phyloP scores from a whole-genome alignment of 2,888 invertebrate genomes.

The Tetheella fluctuosa region DNA sequence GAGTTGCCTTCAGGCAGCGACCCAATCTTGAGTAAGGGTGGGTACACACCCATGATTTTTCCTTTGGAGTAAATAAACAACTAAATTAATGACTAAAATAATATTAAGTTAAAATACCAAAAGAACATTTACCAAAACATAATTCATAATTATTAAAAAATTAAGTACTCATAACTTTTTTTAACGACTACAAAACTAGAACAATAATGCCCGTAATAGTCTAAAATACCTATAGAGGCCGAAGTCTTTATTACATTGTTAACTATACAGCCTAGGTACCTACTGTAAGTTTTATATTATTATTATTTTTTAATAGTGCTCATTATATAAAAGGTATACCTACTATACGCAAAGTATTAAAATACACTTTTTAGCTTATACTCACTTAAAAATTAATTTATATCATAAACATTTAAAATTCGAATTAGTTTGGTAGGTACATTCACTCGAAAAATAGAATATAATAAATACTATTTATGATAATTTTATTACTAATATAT shows the following conservation, averaged over 20 bases:
- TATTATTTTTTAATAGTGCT: neutral
- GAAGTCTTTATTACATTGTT: neutral
- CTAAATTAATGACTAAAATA: too few species aligned
- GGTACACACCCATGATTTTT: neutral
- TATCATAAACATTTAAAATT: too few species aligned
- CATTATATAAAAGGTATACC: neutral
- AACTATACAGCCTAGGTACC: neutral
- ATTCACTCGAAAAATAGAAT: too few species aligned
- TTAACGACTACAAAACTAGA: neutral
- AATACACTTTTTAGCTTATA: neutral
- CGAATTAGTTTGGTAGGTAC: too few species aligned
- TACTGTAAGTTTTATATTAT: neutral
- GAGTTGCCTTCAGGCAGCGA: conserved; percentile 2
- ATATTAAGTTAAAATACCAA: neutral
- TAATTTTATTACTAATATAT: neutral
- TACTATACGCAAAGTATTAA: too few species aligned
- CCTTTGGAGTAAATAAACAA: too few species aligned
- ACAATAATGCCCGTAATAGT: neutral
- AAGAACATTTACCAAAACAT: neutral
- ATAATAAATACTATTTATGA: too few species aligned
- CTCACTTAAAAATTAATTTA: neutral
- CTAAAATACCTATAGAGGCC: neutral
- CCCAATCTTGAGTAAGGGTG: neutral
- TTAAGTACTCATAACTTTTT: neutral
- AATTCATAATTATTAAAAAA: neutral